Conservation (phyloP, 2,888 invertebrate genomes). For the Lymantria dispar region DNA sequence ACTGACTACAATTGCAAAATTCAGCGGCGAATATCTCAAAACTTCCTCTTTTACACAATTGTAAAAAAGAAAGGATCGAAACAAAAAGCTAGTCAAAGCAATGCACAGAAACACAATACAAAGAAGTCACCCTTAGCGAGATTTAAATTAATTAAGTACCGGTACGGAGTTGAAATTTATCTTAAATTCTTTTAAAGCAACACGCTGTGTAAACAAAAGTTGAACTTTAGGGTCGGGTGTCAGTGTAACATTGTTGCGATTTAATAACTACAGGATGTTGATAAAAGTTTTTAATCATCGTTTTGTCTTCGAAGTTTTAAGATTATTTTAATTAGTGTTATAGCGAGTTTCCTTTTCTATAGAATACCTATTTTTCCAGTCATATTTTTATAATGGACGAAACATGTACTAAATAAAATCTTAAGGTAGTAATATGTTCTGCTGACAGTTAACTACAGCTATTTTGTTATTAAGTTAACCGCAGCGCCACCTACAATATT, state of each 20-base stretch:
- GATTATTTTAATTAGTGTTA: background rate
- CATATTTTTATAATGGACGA: too few species aligned
- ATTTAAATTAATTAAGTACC: slow-evolving; percentile 72
- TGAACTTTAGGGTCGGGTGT: slow-evolving; percentile 4
- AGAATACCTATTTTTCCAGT: too few species aligned
- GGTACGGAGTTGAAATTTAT: slow-evolving; percentile 32
- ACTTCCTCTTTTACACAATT: background rate
- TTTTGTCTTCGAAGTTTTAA: background rate
- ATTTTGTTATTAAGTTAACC: too few species aligned
- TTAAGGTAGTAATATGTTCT: too few species aligned
- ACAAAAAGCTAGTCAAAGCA: slow-evolving; percentile 24
- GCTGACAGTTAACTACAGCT: too few species aligned
- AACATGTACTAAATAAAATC: too few species aligned
- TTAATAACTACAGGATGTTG: slow-evolving; percentile 10
- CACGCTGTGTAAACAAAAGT: slow-evolving; percentile 30
- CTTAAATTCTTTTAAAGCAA: slow-evolving; percentile 43
- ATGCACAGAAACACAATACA: slow-evolving; percentile 8
- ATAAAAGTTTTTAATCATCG: background rate
- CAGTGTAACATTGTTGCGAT: slow-evolving; percentile 6
- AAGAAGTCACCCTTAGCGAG: slow-evolving; percentile 37
- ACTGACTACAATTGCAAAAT: too few species aligned
- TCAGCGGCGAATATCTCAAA: too few species aligned
- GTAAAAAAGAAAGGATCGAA: background rate
- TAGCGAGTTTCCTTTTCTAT: background rate
- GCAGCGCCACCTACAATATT: too few species aligned